These are phyloP conservation scores for Odobenus rosmarus DNA, from an alignment of 2,113 vertebrate species.

Conservation along the genomic window DNA sequence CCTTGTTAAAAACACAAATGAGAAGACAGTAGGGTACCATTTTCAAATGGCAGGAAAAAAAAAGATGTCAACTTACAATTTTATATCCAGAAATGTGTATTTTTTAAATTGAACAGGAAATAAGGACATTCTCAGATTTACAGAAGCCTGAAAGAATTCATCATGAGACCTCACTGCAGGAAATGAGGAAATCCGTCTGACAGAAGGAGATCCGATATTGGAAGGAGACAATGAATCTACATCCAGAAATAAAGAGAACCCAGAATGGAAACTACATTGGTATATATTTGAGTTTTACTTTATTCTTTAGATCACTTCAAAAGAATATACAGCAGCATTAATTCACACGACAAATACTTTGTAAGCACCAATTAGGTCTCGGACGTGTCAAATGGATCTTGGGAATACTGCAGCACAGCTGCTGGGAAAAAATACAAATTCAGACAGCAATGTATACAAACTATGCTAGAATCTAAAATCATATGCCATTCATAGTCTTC, in stretches of 20 bases:
- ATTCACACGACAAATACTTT: background rate
- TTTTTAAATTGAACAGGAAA: background rate
- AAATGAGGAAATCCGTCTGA: background rate
- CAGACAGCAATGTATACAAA: background rate
- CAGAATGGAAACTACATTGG: background rate
- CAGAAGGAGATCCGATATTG: background rate
- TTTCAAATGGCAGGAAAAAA: background rate
- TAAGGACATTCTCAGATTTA: background rate
- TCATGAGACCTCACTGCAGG: background rate
- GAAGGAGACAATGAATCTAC: background rate
- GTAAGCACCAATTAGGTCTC: accelerated
- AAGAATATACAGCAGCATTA: background rate
- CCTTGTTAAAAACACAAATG: background rate
- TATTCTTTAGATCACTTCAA: background rate
- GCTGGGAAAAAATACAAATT: background rate
- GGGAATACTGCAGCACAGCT: accelerated
- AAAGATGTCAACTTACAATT: background rate
- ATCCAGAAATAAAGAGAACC: background rate
- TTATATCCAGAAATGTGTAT: background rate
- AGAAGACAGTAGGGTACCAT: background rate
- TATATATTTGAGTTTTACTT: background rate
- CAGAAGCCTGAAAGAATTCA: background rate
- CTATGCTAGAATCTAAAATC: background rate
- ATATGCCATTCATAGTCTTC: background rate
- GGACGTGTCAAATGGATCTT: accelerated